Percentiles rank a stretch among this genome's conserved stretches.
Conservation (phyloP, 2,797 vertebrate species). For the Melanotaenia trifasciata region DNA sequence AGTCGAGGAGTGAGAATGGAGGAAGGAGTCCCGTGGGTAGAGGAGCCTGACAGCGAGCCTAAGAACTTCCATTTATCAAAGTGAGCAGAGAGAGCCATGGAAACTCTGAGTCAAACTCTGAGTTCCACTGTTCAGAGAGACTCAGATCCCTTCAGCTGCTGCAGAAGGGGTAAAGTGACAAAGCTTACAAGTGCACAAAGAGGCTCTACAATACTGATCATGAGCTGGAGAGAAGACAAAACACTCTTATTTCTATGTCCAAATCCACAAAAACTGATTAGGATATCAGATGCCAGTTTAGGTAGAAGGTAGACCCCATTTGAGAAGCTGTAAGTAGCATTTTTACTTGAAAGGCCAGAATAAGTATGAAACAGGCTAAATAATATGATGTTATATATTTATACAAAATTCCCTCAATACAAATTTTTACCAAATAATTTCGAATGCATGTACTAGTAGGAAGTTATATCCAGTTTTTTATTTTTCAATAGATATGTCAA, state of each 20-base stretch:
- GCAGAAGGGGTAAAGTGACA: constrained; percentile 45
- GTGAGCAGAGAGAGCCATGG: constrained; percentile 63
- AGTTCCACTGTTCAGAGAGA: constrained; percentile 44
- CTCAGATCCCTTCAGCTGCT: constrained; percentile 51
- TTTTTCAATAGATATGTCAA: neutral
- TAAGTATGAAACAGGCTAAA: neutral
- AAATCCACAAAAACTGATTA: constrained; percentile 62
- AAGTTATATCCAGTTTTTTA: neutral
- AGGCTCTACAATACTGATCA: constrained; percentile 58
- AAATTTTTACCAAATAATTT: neutral
- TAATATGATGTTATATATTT: neutral
- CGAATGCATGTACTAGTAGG: neutral
- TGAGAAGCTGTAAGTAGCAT: neutral
- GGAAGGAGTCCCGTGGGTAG: constrained; percentile 62
- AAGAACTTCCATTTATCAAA: constrained; percentile 79
- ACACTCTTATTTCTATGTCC: constrained; percentile 41
- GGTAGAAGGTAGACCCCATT: constrained; percentile 16
- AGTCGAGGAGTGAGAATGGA: constrained; percentile 65
- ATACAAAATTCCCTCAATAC: neutral
- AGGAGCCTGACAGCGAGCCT: constrained; percentile 67
- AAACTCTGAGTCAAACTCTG: constrained; percentile 69
- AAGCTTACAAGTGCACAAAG: constrained; percentile 50
- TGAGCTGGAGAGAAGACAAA: constrained; percentile 60
- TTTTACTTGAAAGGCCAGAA: neutral
- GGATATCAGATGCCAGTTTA: constrained; percentile 55